A percentile compares a stretch with the other conserved stretches of the same genome.
Conservation (phyloP, 1,140 invertebrate species). For the Tachypleus tridentatus region DNA sequence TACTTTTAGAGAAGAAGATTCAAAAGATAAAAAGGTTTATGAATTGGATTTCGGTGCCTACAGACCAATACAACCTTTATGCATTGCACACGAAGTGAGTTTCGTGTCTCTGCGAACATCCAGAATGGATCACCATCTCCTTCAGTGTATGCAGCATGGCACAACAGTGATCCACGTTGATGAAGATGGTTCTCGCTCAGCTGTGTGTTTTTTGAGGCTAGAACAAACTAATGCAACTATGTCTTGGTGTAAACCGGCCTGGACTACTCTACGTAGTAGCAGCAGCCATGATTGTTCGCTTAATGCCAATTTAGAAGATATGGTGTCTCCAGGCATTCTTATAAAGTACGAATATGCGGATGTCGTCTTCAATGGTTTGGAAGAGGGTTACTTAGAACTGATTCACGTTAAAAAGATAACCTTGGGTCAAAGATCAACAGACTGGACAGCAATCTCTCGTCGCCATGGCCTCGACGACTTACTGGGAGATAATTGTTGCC, state of each 20-base stretch:
- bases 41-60: conserved; percentile 51
- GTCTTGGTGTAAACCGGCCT: conserved; percentile 73
- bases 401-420: conserved; percentile 61
- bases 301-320: conserved; percentile 48
- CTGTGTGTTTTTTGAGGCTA: conserved; percentile 61
- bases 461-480: conserved; percentile 43
- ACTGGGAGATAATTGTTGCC: conserved; percentile 47
- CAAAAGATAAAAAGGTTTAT: conserved; percentile 22
- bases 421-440: conserved; percentile 31
- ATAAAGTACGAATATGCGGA: conserved; percentile 41
- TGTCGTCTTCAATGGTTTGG: conserved; percentile 47
- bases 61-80: conserved; percentile 66
- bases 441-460: conserved; percentile 11
- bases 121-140: conserved; percentile 16
- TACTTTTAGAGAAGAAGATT: too few relatives aligned
- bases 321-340: conserved; percentile 41
- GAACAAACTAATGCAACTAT: conserved; percentile 73
- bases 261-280: conserved; percentile 52
- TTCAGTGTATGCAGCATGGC: conserved; percentile 69
- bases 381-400: conserved; percentile 52
- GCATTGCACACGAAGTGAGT: conserved; percentile 74
- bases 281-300: conserved; percentile 44
- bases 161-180: conserved; percentile 74
- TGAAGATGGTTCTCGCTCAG: conserved; percentile 52
- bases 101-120: conserved; percentile 52